phyloP scores from a whole-genome alignment of 1,140 invertebrate species.

The Drosophila truncata region DNA sequence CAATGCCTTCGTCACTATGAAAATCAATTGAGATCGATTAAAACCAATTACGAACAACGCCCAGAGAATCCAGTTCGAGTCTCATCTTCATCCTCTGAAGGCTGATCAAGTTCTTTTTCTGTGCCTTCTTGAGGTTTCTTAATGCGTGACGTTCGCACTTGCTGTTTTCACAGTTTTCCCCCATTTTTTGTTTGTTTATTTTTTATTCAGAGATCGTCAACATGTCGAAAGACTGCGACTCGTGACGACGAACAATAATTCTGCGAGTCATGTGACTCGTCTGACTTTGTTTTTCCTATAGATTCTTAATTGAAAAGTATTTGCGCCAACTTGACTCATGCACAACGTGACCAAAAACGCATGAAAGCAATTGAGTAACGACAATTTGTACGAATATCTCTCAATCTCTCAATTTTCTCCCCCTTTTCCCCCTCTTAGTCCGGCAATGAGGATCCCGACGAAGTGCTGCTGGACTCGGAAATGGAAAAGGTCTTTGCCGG shows the following conservation, averaged over 20 bases:
- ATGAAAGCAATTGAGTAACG: constrained; percentile 58
- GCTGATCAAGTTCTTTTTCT: constrained; percentile 13
- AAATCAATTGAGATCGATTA: constrained; percentile 77
- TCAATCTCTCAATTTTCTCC: not conserved
- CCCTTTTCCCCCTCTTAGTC: constrained; percentile 72
- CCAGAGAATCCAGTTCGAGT: constrained; percentile 32
- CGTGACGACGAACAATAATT: constrained; percentile 52
- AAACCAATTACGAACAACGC: constrained; percentile 74
- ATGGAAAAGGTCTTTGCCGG: constrained; percentile 91
- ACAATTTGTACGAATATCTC: constrained; percentile 23
- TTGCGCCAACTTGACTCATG: constrained; percentile 60
- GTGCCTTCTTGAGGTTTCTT: not conserved
- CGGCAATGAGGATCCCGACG: constrained; percentile 88
- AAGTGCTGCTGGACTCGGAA: constrained; percentile 90
- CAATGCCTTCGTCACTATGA: constrained; percentile 77
- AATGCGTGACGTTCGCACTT: constrained; percentile 36
- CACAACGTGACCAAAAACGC: constrained; percentile 67
- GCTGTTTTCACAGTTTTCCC: not conserved
- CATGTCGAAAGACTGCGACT: constrained; percentile 29
- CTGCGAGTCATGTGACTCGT: constrained; percentile 73
- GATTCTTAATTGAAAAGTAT: constrained; percentile 83
- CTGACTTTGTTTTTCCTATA: constrained; percentile 74
- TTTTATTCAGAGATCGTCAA: constrained; percentile 15
- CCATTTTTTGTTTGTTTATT: constrained; percentile 1
- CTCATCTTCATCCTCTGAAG: constrained; percentile 16